Base-by-base conservation (phyloP, 2,113 vertebrate genomes). In the Catharus bicknelli region DNA sequence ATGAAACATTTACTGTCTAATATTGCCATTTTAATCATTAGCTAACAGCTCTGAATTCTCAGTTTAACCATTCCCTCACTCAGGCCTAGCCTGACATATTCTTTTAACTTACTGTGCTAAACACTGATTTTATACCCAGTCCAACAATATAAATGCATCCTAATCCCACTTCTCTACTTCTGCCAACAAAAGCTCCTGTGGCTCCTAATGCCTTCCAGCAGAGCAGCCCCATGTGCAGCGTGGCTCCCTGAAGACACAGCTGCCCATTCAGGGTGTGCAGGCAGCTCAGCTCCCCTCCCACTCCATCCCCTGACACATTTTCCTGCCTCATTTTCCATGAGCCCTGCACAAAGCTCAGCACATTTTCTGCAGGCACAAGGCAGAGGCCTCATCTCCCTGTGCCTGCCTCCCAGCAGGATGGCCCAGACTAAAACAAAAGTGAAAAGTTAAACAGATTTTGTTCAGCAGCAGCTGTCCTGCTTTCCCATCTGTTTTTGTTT, bases 271-370 rank as follows among this genome's bases (percentile, higher is more conserved):
- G 73, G 16, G 30, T 53, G 30, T 45, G 88, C 89, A 61, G 53
- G 85, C 94, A 86, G 85, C 67, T 77, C 94, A 67, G 82, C 68
- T 83, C 86, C 54, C 76, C 72, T 91, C 86, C 90, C 76, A 43
- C 76, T 83, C 90, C 59, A 47, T 47, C 86, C 77, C 61, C 83
- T 67, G 48, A 91, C 87, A 57, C 4, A 10, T 68, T 53, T 68
- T 38, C 73, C 40, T 4, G 9, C 3, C 79, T 90, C 80, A 3
- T 88, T 91, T 83, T 73, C 88, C 93, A 86, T 1, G 5, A 54
- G 64, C 63, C 23, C 61, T 54, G 19, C 74, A 75, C 82, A 88
- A 76, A 91, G 82, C 75, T 59, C 22, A 0, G 83, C 88, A 86
- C 9, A 2, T 82, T 87, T 89, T 53, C 84, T 11, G 3, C 54